Evolutionary conservation across 2,113 vertebrate genomes (phyloP).

Genomic region (Heterocephalus glaber): DNA sequence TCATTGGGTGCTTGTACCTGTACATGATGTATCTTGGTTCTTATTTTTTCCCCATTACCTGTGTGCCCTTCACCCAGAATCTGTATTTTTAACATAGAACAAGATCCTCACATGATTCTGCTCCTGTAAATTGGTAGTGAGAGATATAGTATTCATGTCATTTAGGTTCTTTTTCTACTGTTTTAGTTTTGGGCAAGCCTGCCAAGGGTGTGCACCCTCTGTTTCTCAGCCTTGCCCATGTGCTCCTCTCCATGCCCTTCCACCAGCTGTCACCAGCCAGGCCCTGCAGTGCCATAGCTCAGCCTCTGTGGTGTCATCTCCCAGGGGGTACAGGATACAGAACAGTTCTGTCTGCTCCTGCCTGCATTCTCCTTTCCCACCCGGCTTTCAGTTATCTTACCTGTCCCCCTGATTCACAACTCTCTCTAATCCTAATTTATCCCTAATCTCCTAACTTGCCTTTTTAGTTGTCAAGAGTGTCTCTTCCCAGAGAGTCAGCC

Average conservation of each 20-base stretch:
- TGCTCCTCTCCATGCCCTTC: neutral
- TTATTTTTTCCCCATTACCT: too few species aligned
- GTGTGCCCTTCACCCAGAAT: too few species aligned
- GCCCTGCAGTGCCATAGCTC: neutral
- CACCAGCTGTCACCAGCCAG: neutral
- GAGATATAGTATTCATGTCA: neutral
- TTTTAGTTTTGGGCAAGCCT: neutral
- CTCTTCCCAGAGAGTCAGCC: neutral
- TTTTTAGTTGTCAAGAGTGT: neutral
- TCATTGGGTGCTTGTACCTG: too few species aligned
- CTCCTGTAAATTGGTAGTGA: neutral
- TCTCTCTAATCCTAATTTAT: neutral
- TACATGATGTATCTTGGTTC: too few species aligned
- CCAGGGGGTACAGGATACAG: too few species aligned
- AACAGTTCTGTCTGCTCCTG: rapidly evolving
- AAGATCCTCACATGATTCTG: neutral
- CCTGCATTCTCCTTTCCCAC: neutral
- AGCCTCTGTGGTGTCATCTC: neutral
- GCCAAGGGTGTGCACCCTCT: neutral
- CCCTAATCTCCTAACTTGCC: neutral
- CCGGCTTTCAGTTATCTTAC: neutral
- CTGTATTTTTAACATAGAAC: neutral
- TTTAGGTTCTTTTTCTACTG: neutral
- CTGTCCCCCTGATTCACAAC: neutral
- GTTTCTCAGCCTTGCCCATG: neutral